Conservation (phyloP, 2,113 vertebrate genomes). For the Tachysurus vachellii region DNA sequence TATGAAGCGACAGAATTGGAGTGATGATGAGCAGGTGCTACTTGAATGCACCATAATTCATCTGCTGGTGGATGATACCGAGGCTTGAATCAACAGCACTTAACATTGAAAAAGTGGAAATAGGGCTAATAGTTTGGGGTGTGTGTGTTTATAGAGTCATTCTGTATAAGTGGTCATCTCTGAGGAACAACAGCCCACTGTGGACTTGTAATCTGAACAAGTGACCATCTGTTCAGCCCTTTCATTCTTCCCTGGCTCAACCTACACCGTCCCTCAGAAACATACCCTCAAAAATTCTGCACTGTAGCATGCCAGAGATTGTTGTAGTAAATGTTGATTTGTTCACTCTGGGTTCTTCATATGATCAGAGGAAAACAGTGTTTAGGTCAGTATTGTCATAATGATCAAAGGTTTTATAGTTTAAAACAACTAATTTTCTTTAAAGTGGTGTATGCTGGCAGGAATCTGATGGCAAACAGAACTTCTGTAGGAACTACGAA, state of each 20-base stretch:
- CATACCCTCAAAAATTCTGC: not conserved
- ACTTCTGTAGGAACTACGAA: not conserved
- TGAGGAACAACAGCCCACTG: constrained; percentile 46
- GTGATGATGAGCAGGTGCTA: constrained; percentile 24
- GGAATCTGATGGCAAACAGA: not conserved
- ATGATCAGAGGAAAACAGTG: not conserved
- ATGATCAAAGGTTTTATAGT: not conserved
- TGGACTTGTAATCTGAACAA: constrained; percentile 54
- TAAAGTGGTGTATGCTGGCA: not conserved
- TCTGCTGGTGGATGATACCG: constrained; percentile 25
- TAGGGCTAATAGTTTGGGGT: constrained; percentile 5
- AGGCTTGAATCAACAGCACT: constrained; percentile 32
- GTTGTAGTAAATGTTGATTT: constrained; percentile 14
- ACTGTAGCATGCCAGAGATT: not conserved
- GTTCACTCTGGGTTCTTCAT: not conserved
- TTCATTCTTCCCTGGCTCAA: constrained; percentile 17
- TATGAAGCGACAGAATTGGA: constrained; percentile 11
- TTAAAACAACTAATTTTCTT: not conserved
- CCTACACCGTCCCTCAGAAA: constrained; percentile 7
- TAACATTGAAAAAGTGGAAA: constrained; percentile 8
- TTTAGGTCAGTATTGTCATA: not conserved
- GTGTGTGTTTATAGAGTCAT: constrained; percentile 41
- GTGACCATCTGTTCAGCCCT: constrained; percentile 50
- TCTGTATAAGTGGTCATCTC: constrained; percentile 48
- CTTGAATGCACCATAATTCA: constrained; percentile 37